Conservation (phyloP, 2,888 invertebrate species). For the Xestia sexstrigata region DNA sequence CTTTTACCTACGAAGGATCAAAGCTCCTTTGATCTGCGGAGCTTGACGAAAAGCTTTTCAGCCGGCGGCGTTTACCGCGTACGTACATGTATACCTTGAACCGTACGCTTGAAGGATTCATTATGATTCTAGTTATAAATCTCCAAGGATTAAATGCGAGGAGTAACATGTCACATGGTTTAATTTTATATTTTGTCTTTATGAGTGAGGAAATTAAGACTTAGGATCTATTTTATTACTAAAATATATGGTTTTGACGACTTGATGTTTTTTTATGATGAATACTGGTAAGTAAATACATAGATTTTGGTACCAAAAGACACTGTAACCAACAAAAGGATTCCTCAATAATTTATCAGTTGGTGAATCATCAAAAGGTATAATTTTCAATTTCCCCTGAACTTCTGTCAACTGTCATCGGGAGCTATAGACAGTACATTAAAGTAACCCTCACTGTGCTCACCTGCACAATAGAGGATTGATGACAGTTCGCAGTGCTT, state of each 20-base stretch:
- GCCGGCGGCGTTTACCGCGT: constrained; percentile 60
- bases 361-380: constrained; percentile 1
- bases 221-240: neutral
- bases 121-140: constrained; percentile 58
- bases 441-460: constrained; percentile 34
- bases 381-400: neutral
- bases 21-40: constrained; percentile 73
- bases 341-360: neutral
- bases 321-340: neutral
- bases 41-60: constrained; percentile 73
- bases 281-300: neutral
- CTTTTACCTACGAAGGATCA: constrained; percentile 65
- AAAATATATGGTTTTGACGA: neutral
- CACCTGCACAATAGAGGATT: constrained; percentile 69
- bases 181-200: constrained; percentile 24
- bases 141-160: constrained; percentile 40
- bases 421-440: constrained; percentile 36
- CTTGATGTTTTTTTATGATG: neutral
- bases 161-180: constrained; percentile 30
- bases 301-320: neutral
- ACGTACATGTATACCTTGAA: constrained; percentile 65
- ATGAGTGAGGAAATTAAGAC: neutral
- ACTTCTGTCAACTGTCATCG: constrained; percentile 3
- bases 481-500: constrained; percentile 70
- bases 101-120: constrained; percentile 64